phyloP scores from a whole-genome alignment of 92 coral and sea anemone species.

The Palythoa grandiflora region DNA sequence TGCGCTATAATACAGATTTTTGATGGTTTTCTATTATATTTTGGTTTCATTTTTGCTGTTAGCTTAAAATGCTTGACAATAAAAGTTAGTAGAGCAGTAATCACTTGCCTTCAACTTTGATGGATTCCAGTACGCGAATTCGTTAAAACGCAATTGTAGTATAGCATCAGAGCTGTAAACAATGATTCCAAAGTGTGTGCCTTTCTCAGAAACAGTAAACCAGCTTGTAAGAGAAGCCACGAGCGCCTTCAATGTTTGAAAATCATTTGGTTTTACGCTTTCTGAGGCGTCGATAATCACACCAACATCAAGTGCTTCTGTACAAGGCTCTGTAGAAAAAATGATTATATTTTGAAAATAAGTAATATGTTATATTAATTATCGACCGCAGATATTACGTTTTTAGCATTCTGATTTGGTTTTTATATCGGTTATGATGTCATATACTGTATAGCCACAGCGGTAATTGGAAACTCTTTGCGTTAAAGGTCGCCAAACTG shows the following conservation, averaged over 20 bases:
- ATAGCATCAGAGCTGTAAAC: constrained; percentile 12
- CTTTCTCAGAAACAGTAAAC: constrained; percentile 22
- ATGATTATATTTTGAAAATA: neutral
- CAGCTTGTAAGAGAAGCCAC: constrained; percentile 14
- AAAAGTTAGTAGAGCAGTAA: too few species aligned
- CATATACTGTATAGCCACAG: too few species aligned
- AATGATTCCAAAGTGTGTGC: constrained; percentile 28
- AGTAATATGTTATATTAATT: too few species aligned
- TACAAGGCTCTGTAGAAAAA: neutral
- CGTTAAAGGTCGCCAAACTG: too few species aligned
- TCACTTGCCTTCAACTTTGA: neutral
- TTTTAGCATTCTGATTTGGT: neutral
- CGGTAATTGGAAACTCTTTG: too few species aligned
- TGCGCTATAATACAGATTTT: too few species aligned
- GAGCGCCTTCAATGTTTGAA: neutral
- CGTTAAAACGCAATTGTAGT: neutral
- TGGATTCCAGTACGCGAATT: neutral
- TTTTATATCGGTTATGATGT: neutral
- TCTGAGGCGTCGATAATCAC: constrained; percentile 31
- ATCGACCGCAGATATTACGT: neutral
- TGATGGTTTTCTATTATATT: too few species aligned
- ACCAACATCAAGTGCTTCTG: constrained; percentile 21
- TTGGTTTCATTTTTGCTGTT: too few species aligned
- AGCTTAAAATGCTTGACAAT: too few species aligned
- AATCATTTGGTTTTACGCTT: constrained; percentile 18